These are phyloP conservation scores for Limnodromus scolopaceus DNA, from an alignment of 2,797 vertebrate genomes.

Conservation along the genomic window DNA sequence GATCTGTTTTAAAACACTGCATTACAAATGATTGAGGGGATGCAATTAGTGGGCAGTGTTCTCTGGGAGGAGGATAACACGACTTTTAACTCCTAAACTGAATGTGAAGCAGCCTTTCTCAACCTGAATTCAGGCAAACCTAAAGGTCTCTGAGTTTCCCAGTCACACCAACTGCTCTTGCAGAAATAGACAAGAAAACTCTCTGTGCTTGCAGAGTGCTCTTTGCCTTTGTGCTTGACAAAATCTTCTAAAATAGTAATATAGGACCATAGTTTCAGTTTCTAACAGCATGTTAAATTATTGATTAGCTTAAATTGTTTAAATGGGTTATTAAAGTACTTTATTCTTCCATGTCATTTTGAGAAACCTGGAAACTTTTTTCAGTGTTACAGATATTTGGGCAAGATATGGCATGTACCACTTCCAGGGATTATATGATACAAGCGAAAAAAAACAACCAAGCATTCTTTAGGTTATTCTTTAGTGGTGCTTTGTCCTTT, in stretches of 20 bases:
- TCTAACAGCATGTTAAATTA: neutral
- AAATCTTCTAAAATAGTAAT: neutral
- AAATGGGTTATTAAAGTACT: neutral
- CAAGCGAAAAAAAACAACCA: neutral
- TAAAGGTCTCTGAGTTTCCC: neutral
- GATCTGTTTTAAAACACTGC: constrained; percentile 40
- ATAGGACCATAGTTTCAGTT: neutral
- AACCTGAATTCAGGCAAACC: neutral
- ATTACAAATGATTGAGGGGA: neutral
- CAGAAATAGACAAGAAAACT: neutral
- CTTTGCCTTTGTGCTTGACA: neutral
- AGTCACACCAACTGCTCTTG: neutral
- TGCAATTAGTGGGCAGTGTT: constrained; percentile 3
- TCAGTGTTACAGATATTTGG: neutral
- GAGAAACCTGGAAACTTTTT: neutral
- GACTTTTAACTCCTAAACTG: neutral
- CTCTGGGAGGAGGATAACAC: neutral
- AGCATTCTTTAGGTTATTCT: neutral
- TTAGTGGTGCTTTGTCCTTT: neutral
- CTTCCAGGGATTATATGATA: neutral
- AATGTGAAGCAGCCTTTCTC: neutral
- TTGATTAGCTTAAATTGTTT: neutral
- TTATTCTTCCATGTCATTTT: neutral
- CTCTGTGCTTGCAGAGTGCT: neutral
- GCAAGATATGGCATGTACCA: neutral